These are phyloP conservation scores for Grus americana DNA, from an alignment of 2,113 vertebrate genomes.

Conservation along the genomic window DNA sequence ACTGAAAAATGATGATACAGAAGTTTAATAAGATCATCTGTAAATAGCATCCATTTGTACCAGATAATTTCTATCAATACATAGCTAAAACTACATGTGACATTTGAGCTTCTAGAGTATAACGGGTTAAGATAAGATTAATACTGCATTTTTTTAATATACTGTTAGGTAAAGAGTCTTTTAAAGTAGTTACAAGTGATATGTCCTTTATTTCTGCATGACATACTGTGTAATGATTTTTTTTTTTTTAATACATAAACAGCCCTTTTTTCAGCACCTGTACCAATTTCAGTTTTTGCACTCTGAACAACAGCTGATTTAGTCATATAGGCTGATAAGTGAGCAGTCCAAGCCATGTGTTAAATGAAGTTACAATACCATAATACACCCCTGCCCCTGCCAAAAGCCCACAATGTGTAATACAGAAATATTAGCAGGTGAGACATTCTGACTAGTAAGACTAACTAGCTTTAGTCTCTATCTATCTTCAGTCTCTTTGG, in stretches of 20 bases:
- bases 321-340: neutral
- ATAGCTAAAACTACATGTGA: neutral
- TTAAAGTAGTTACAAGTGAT: neutral
- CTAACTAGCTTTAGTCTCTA: neutral
- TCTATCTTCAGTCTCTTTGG: neutral
- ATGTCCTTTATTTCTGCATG: neutral
- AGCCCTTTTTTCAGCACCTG: neutral
- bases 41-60: neutral
- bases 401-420: neutral
- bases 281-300: neutral
- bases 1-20: neutral
- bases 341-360: neutral
- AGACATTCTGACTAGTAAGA: neutral
- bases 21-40: neutral
- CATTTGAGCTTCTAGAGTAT: neutral
- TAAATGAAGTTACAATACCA: neutral
- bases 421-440: neutral
- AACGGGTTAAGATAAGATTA: neutral
- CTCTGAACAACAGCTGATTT: neutral
- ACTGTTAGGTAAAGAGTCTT: neutral
- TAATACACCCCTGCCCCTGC: fast-evolving
- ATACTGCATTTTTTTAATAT: neutral
- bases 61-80: neutral
- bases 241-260: neutral
- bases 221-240: fast-evolving